phyloP scores from a whole-genome alignment of 2,113 vertebrate genomes.

The Sialia sialis region DNA sequence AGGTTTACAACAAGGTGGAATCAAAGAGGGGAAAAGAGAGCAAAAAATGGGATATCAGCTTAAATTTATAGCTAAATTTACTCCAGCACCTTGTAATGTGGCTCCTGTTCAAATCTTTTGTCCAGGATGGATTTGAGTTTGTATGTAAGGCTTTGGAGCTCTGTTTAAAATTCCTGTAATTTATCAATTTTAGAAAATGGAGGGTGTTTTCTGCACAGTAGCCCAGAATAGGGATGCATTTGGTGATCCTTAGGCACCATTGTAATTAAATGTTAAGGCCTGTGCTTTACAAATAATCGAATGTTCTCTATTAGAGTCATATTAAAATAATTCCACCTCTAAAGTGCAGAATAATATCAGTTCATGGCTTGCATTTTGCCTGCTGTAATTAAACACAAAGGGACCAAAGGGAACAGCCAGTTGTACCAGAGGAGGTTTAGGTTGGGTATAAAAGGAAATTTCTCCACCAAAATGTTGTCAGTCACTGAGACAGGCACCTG shows the following conservation, averaged over 20 bases:
- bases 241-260: background rate
- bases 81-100: fast-evolving
- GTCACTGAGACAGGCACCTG: background rate
- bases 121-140: background rate
- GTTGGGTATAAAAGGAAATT: background rate
- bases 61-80: background rate
- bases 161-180: background rate
- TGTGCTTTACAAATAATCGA: background rate
- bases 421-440: background rate
- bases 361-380: background rate
- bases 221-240: fast-evolving
- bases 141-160: background rate
- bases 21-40: background rate
- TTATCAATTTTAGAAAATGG: background rate
- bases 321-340: background rate
- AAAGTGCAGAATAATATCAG: background rate
- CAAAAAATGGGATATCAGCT: background rate
- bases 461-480: background rate
- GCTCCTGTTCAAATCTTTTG: background rate
- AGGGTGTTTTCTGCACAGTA: background rate
- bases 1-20: background rate
- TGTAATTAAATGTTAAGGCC: background rate
- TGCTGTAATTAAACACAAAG: background rate
- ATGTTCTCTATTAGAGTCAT: background rate
- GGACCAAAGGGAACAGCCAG: background rate